Percentiles rank a stretch among this genome's conserved stretches.
These are phyloP conservation scores for Triplophysa tibetana DNA, from an alignment of 2,113 vertebrate genomes.

Conservation along the genomic window DNA sequence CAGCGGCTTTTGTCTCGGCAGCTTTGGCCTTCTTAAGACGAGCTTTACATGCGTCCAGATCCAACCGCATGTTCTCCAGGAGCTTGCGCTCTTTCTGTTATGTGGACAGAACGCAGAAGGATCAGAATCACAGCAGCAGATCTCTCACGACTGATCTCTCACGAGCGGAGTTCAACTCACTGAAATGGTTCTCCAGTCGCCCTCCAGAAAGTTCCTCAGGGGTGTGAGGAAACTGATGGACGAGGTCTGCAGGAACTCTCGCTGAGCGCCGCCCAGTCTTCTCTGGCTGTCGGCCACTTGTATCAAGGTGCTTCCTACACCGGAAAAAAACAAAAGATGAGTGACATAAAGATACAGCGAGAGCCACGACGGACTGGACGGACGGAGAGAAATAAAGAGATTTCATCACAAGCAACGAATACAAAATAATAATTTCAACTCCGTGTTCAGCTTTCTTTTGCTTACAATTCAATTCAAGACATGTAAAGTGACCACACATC, in stretches of 20 bases:
- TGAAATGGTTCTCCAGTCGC: conserved; percentile 84
- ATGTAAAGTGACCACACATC: no score
- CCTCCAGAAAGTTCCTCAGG: conserved; percentile 85
- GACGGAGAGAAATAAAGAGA: no score
- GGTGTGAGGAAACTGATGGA: conserved; percentile 84
- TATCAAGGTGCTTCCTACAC: conserved; percentile 54
- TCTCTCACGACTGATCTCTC: background rate
- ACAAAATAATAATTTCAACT: no score
- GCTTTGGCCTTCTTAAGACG: conserved; percentile 84
- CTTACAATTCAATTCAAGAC: no score
- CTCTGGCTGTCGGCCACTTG: conserved; percentile 82
- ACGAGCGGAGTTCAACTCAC: conserved; percentile 65
- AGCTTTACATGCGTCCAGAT: conserved; percentile 83
- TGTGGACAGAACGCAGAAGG: background rate
- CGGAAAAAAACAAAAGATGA: background rate
- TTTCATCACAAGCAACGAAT: no score
- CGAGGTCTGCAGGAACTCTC: conserved; percentile 81
- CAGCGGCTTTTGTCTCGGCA: conserved; percentile 82
- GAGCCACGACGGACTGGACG: no score
- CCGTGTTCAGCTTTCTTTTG: no score
- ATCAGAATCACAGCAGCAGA: background rate
- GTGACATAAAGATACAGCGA: background rate
- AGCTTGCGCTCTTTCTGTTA: conserved; percentile 81
- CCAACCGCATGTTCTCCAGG: conserved; percentile 82
- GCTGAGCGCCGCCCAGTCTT: conserved; percentile 75